Evolutionary conservation across 2,797 vertebrate species (phyloP), one percentile per base, ranked within the genome.

Genomic region (Neomorphus geoffroyi): DNA sequence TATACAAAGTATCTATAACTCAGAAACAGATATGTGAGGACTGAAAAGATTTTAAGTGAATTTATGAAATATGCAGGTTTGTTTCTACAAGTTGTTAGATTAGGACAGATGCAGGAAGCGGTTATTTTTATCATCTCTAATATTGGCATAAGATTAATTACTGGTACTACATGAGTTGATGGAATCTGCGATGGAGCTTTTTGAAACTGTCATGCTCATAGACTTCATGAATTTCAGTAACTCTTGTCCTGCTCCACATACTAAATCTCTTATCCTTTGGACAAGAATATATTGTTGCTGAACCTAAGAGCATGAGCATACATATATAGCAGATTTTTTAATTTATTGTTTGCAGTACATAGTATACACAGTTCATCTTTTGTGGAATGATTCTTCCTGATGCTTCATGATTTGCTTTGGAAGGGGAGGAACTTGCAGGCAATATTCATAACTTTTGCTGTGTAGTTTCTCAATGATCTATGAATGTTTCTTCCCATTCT

Each of bases 401-500:
- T 58, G 24, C 30, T 78, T 41, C 83, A 32, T 41, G 53, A 11
- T 80, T 88, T 86, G 27, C 69, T 90, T 71, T 90, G 81, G 46
- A 91, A 85, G 81, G 85, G 82, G 41, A 90, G 45, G 48, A 95
- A 51, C 82, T 86, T 92, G 32, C 35, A 95, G 77, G 43, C 41
- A 72, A 5, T 53, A 64, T 54, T 90, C 8, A 1, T 74, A 86
- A 35, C 45, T 67, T 67, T 9, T 53, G 18, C 85, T 74, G 14
- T 78, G 54, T 79, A 65, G 62, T 88, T 95, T 95, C 69, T 93
- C 65, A 64, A 1, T 79, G 65, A 86, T 90, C 46, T 90, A 2
- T 80, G n/a, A 82, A 56, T 46, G 26, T 84, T 88, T 92, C 73
- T 93, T 95, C n/a, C 50, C 43, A 18, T 83, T 94, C 95, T 93